Base-by-base conservation (phyloP, 2,113 vertebrate species). In the Nothocercus nigrocapillus region DNA sequence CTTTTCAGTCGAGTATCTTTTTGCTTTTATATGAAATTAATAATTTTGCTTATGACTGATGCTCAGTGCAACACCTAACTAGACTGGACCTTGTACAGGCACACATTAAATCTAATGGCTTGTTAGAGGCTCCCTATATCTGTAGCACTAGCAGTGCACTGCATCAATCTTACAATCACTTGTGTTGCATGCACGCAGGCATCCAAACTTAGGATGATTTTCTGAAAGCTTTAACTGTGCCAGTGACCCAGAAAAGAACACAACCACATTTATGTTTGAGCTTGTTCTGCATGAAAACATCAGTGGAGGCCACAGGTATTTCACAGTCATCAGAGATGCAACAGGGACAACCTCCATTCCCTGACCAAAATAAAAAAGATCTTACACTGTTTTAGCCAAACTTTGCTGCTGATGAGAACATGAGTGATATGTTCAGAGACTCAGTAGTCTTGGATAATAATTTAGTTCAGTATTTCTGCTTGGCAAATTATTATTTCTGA, bases 401-500 rank as follows among this genome's bases (percentile, higher is more conserved):
- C 0, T 0, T 54, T 15, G 72, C 68, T 86, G 3, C 36, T 7
- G 1, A 85, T 16, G 58, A 94, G 32, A 44, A 82, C 62, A 79
- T 64, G 59, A 92, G n/a, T 49, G 77, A 69, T 25, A 51, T 25
- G 14, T 79, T 90, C 56, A 73, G 56, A 73, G 15, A 27, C 22
- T 88, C 32, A 32, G 11, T 54, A 68, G 56, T 80, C 75, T 80
- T 74, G 76, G 75, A 38, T 85, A 76, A 89, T 89, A 93, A 91
- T 70, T 86, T 73, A 61, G 90, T 96, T 94, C 92, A 87, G 62
- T 77, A 64, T 44, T 93, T 61, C 30, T 86, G 4, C 82, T 38
- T 72, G 30, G 58, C 34, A 93, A 85, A 62, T 86, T 70, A n/a
- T 87, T 56, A 89, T 94, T 90, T 95, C 91, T 67, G 34, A 59